Conservation (phyloP, 2,113 vertebrate species). For the Acrocephalus kingi region DNA sequence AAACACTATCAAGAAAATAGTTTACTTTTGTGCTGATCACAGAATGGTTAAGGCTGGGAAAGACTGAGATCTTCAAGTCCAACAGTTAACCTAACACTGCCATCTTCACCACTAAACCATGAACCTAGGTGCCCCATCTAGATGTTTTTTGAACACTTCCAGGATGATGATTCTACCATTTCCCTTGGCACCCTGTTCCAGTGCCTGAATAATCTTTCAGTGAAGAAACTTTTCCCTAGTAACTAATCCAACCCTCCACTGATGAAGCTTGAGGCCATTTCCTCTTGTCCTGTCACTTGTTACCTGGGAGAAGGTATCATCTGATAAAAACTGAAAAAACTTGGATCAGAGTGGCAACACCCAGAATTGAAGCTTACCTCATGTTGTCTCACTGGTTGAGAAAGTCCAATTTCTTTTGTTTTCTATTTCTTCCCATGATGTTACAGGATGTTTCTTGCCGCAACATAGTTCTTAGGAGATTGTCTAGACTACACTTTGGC, state of each 20-base stretch:
- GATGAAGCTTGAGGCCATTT: neutral
- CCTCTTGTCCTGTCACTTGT: neutral
- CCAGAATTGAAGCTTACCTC: neutral
- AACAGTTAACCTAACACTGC: neutral
- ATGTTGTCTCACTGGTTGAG: neutral
- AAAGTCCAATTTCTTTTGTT: neutral
- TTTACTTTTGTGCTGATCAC: neutral
- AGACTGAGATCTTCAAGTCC: neutral
- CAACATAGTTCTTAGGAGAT: neutral
- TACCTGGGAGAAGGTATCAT: neutral
- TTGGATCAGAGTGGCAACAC: neutral
- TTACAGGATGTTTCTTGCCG: neutral
- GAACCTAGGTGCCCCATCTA: neutral
- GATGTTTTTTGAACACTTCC: neutral
- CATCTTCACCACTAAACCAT: neutral
- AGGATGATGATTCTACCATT: neutral
- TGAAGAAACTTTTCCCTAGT: neutral
- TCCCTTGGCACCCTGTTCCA: neutral
- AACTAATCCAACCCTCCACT: neutral
- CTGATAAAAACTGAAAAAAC: neutral
- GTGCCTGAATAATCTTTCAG: neutral
- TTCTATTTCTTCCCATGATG: neutral
- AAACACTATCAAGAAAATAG: neutral
- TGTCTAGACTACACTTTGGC: neutral
- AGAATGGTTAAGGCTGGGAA: neutral